These are phyloP conservation scores for Camelus dromedarius DNA, from an alignment of 2,113 vertebrate species.

Conservation along the genomic window DNA sequence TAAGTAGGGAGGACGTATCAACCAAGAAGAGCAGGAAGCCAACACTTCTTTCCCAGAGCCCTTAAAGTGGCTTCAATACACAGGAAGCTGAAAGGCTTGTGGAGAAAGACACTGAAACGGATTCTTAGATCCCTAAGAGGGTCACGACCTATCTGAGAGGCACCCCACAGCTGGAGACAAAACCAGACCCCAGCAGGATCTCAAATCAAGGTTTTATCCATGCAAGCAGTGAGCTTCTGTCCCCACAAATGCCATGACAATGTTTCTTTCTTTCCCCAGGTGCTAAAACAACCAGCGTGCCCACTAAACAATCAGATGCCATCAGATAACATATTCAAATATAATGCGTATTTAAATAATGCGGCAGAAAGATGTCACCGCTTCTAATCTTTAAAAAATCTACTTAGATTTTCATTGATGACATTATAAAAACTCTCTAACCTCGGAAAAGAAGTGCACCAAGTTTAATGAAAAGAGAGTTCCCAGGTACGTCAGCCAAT, in stretches of 20 bases:
- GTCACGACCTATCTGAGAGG: background rate
- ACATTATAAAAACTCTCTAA: background rate
- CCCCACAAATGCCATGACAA: background rate
- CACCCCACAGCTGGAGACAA: background rate
- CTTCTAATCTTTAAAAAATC: background rate
- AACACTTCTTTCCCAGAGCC: background rate
- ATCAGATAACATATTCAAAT: background rate
- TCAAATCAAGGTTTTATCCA: background rate
- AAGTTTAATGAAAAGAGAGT: background rate
- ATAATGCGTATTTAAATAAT: background rate
- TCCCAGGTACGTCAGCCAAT: background rate
- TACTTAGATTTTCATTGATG: background rate
- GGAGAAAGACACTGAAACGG: background rate
- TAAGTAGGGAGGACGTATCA: background rate
- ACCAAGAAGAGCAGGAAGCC: background rate
- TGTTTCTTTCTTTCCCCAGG: background rate
- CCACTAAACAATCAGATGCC: background rate
- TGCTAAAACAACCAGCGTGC: background rate
- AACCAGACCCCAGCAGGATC: background rate
- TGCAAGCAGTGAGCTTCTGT: background rate
- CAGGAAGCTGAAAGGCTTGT: background rate
- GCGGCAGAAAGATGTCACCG: background rate
- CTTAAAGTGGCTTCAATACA: background rate
- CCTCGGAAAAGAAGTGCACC: background rate
- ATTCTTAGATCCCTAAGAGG: background rate